phyloP scores from a whole-genome alignment of 2,113 vertebrate genomes.

The Pleuronectes platessa region DNA sequence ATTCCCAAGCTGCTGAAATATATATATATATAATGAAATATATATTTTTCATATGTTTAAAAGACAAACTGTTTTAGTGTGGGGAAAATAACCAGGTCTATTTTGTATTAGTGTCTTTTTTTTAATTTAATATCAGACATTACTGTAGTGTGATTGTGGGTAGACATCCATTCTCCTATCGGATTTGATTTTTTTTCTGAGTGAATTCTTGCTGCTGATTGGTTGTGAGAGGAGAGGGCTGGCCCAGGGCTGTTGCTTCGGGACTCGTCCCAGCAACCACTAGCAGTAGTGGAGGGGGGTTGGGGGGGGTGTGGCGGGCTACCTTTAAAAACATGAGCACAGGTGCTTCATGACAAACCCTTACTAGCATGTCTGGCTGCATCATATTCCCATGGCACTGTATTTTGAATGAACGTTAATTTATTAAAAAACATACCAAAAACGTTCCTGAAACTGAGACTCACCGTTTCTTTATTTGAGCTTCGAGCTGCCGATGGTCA shows the following conservation, averaged over 20 bases:
- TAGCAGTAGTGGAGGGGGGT: constrained; percentile 82
- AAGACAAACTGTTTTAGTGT: constrained; percentile 83
- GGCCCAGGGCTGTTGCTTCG: constrained; percentile 83
- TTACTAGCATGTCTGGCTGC: constrained; percentile 97
- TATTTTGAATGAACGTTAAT: constrained; percentile 99
- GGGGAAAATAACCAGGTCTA: constrained; percentile 87
- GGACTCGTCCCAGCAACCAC: constrained; percentile 91
- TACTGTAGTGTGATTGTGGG: constrained; percentile 97
- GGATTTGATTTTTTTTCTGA: constrained; percentile 53
- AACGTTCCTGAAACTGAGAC: constrained; percentile 65
- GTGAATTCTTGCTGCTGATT: constrained; percentile 86
- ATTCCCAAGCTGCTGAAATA: constrained; percentile 92
- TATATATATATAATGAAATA: constrained; percentile 75
- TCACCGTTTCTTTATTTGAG: constrained; percentile 8
- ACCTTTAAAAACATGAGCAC: constrained; percentile 85
- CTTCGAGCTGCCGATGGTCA: too few relatives aligned
- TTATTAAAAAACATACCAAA: constrained; percentile 95
- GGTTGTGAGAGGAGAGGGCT: constrained; percentile 82
- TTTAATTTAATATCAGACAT: constrained; percentile 92
- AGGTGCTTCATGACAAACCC: constrained; percentile 94
- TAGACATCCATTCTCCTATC: constrained; percentile 79
- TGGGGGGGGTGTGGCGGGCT: not conserved
- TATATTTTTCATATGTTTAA: constrained; percentile 88
- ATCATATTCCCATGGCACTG: constrained; percentile 97
- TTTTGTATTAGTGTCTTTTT: constrained; percentile 88